Percentiles rank a stretch among this genome's conserved stretches.
These are phyloP conservation scores for Neosilurus hyrtlii DNA, from an alignment of 2,797 vertebrate genomes.

Conservation along the genomic window DNA sequence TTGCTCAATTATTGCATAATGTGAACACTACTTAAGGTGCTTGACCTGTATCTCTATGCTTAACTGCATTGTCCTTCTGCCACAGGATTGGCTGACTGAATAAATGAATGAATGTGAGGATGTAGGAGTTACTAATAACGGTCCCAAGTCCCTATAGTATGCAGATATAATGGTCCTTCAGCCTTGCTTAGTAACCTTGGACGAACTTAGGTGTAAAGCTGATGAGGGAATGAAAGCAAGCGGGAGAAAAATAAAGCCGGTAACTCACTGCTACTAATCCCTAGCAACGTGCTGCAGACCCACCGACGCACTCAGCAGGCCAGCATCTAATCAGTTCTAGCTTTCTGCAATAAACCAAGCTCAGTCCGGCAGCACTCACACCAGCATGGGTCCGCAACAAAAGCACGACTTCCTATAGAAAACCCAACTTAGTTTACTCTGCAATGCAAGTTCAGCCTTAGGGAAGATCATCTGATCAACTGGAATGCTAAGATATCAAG, in stretches of 20 bases:
- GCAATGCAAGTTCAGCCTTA: slow-evolving; percentile 18
- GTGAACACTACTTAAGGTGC: too few species aligned
- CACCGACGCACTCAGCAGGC: slow-evolving; percentile 19
- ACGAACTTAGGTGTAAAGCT: neutral
- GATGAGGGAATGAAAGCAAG: slow-evolving; percentile 3
- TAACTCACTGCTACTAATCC: slow-evolving; percentile 12
- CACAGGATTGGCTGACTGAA: neutral
- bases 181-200: slow-evolving; percentile 5
- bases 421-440: neutral
- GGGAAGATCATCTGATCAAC: slow-evolving; percentile 18
- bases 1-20: too few species aligned
- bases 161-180: neutral
- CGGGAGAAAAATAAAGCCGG: neutral
- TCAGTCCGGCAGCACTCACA: neutral
- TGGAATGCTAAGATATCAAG: slow-evolving; percentile 21
- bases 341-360: neutral
- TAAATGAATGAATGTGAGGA: neutral
- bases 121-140: neutral
- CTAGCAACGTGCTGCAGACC: neutral
- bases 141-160: neutral
- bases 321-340: neutral
- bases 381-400: slow-evolving; percentile 18
- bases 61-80: too few species aligned
- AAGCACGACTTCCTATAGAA: neutral
- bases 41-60: too few species aligned